Conservation (phyloP, 1,140 invertebrate species). For the Drosophila insularis region DNA sequence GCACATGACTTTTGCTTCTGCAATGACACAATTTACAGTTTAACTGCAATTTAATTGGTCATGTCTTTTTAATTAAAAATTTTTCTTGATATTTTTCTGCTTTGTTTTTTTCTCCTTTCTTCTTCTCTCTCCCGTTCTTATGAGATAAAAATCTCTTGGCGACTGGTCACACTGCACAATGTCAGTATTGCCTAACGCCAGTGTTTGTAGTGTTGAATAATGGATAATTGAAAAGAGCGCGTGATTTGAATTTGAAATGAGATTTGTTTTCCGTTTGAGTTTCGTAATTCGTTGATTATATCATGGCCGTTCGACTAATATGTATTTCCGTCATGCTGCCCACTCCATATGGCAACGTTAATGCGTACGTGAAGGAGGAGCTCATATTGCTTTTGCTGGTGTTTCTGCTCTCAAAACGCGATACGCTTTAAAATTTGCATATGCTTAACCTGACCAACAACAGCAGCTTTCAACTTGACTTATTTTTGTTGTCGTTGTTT, state of each 20-base stretch:
- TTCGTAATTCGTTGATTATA: conserved; percentile 72
- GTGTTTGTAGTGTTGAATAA: conserved; percentile 7
- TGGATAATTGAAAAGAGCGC: conserved; percentile 6
- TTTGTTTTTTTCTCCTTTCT: conserved; percentile 10
- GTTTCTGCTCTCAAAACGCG: conserved; percentile 25
- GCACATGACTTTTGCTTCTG: neutral
- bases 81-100: conserved; percentile 9
- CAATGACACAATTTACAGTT: conserved; percentile 6
- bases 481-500: conserved; percentile 48
- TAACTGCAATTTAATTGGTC: conserved; percentile 7
- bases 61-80: neutral
- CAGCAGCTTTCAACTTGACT: conserved; percentile 44
- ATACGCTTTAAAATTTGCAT: conserved; percentile 38
- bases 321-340: conserved; percentile 73
- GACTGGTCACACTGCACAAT: neutral
- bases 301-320: conserved; percentile 66
- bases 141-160: neutral
- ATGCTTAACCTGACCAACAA: conserved; percentile 16
- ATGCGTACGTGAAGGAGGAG: conserved; percentile 50
- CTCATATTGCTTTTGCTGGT: conserved; percentile 21
- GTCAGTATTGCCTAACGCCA: neutral
- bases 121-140: neutral
- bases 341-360: conserved; percentile 41
- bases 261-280: conserved; percentile 31
- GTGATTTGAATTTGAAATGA: conserved; percentile 63